A percentile compares a stretch with the other conserved stretches of the same genome.
phyloP scores from a whole-genome alignment of 2,797 vertebrate genomes.

The Urosaurus nigricauda region DNA sequence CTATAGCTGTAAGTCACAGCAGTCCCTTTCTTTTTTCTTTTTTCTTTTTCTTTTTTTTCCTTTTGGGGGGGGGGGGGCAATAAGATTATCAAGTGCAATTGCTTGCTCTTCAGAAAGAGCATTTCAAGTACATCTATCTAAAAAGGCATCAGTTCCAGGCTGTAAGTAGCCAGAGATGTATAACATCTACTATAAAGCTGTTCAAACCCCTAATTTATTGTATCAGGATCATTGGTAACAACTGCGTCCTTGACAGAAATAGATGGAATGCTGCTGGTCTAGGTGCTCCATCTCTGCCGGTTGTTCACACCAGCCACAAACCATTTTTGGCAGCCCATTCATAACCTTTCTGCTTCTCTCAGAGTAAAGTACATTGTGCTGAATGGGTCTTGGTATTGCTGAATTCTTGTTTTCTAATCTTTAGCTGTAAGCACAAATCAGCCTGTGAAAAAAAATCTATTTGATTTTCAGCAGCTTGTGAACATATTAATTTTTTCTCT shows the following conservation, averaged over 20 bases:
- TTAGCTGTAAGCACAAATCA: slow-evolving; percentile 44
- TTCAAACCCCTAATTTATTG: slow-evolving; percentile 71
- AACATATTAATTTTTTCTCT: background rate
- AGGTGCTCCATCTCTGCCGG: slow-evolving; percentile 64
- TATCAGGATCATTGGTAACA: slow-evolving; percentile 64
- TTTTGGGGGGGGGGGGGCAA: too few species aligned
- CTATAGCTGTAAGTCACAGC: slow-evolving; percentile 53
- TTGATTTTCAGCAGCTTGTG: background rate
- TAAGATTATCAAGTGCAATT: slow-evolving; percentile 40
- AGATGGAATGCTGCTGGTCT: slow-evolving; percentile 57
- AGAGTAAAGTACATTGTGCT: slow-evolving; percentile 52
- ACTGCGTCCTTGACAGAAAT: slow-evolving; percentile 69
- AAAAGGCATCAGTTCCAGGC: slow-evolving; percentile 62
- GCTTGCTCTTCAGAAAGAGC: slow-evolving; percentile 62
- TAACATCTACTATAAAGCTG: slow-evolving; percentile 63
- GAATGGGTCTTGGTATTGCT: slow-evolving; percentile 28
- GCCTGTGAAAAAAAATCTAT: slow-evolving; percentile 37
- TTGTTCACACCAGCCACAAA: slow-evolving; percentile 59
- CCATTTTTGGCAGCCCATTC: slow-evolving; percentile 73
- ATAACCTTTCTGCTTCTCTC: slow-evolving; percentile 69
- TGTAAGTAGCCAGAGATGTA: slow-evolving; percentile 70
- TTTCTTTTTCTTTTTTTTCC: slow-evolving; percentile 18
- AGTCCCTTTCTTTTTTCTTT: slow-evolving; percentile 19
- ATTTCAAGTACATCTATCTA: slow-evolving; percentile 61
- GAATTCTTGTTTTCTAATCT: slow-evolving; percentile 41